A percentile compares a stretch with the other conserved stretches of the same genome.
Evolutionary conservation across 2,113 vertebrate genomes (phyloP).

Genomic region (Dipodomys ordii): DNA sequence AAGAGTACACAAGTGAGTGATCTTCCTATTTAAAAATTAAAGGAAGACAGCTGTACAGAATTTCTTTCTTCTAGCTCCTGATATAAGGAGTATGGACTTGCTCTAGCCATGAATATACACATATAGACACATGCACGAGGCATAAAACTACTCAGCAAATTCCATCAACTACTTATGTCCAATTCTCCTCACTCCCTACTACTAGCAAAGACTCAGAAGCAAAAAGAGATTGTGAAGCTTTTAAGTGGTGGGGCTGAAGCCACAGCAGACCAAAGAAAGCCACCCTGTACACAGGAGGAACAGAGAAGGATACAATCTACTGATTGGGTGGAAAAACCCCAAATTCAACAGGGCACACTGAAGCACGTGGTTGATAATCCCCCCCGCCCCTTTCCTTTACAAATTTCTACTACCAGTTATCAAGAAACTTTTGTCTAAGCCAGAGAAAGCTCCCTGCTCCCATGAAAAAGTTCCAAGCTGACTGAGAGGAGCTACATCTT

Average conservation of each 20-base stretch:
- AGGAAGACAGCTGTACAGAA: conserved; percentile 73
- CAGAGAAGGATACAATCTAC: background rate
- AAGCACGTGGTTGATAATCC: conserved; percentile 75
- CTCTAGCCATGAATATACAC: conserved; percentile 50
- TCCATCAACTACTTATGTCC: conserved; percentile 56
- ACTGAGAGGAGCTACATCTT: conserved; percentile 7
- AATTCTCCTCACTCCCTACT: background rate
- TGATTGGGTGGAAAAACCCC: conserved; percentile 62
- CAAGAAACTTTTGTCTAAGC: background rate
- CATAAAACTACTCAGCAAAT: conserved; percentile 72
- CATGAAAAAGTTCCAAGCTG: background rate
- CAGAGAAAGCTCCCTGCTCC: background rate
- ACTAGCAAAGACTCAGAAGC: conserved; percentile 55
- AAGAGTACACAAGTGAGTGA: background rate
- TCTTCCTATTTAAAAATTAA: conserved; percentile 72
- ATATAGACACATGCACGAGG: conserved; percentile 46
- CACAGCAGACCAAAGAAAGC: conserved; percentile 29
- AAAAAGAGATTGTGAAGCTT: conserved; percentile 11
- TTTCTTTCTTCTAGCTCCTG: conserved; percentile 77
- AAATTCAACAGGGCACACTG: conserved; percentile 63
- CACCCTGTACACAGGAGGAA: conserved; percentile 10
- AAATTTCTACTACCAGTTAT: conserved; percentile 51
- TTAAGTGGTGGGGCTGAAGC: background rate
- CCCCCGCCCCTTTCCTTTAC: background rate
- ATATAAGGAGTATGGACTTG: conserved; percentile 52